phyloP scores from a whole-genome alignment of 2,888 invertebrate species.

The Aplocera efformata region DNA sequence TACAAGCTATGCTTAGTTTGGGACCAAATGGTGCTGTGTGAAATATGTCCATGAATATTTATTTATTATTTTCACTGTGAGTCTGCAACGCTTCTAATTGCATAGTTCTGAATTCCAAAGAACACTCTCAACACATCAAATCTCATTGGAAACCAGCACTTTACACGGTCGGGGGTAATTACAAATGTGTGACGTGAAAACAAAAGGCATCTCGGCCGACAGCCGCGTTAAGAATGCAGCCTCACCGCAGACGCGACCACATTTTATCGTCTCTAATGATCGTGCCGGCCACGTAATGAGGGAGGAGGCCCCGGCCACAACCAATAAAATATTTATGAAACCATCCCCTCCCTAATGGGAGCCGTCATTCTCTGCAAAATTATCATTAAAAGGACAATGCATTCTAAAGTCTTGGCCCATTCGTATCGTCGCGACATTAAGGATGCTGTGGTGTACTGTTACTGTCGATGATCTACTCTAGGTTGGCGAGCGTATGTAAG shows the following conservation, averaged over 20 bases:
- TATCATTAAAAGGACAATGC: slow-evolving; percentile 26
- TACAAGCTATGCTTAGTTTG: too few relatives aligned
- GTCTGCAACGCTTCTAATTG: too few relatives aligned
- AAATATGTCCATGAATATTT: too few relatives aligned
- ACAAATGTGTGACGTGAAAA: slow-evolving; percentile 48
- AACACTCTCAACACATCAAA: too few relatives aligned
- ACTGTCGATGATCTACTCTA: too few relatives aligned
- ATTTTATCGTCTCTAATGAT: slow-evolving; percentile 76
- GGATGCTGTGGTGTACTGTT: too few relatives aligned
- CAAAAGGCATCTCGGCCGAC: slow-evolving; percentile 41
- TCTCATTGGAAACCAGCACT: slow-evolving; percentile 25
- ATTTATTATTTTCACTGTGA: too few relatives aligned
- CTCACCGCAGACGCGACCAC: slow-evolving; percentile 45
- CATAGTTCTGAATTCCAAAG: too few relatives aligned
- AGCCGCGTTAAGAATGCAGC: slow-evolving; percentile 49
- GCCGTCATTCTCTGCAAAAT: slow-evolving; percentile 57
- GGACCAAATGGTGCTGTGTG: too few relatives aligned
- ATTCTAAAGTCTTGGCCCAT: slow-evolving; percentile 26
- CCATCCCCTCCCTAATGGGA: slow-evolving; percentile 64
- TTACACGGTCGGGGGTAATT: slow-evolving; percentile 45
- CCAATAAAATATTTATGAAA: slow-evolving; percentile 78
- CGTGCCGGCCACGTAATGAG: slow-evolving; percentile 62
- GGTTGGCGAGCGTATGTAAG: too few relatives aligned
- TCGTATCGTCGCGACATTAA: too few relatives aligned
- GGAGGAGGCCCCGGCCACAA: slow-evolving; percentile 54